Percentiles rank a stretch among this genome's conserved stretches.
phyloP scores from a whole-genome alignment of 2,888 invertebrate species.

The Drosophila nigricruria region DNA sequence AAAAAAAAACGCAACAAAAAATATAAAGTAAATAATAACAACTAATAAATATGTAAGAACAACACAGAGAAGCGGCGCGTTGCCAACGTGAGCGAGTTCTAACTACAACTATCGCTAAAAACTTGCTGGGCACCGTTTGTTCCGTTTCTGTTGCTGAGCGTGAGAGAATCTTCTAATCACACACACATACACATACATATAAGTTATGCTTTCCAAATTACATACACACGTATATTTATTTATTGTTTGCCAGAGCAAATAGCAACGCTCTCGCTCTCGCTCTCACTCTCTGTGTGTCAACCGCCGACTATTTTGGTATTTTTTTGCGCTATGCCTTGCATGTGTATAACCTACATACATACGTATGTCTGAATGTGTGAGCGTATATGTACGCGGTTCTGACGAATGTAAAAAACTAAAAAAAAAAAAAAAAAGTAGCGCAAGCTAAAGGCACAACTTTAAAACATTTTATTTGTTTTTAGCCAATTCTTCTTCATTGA shows the following conservation, averaged over 20 bases:
- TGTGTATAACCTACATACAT: conserved; percentile 56
- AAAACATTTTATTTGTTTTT: conserved; percentile 21
- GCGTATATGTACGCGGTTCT: conserved; percentile 43
- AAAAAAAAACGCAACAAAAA: conserved; percentile 24
- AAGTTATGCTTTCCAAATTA: conserved; percentile 55
- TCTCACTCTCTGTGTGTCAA: conserved; percentile 55
- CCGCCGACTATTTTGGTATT: conserved; percentile 68
- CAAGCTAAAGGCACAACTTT: conserved; percentile 36
- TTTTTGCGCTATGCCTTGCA: conserved; percentile 65
- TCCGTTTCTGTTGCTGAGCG: conserved; percentile 44
- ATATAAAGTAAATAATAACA: conserved; percentile 48
- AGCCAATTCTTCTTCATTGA: conserved; percentile 21
- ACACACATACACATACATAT: conserved; percentile 31
- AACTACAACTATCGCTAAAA: conserved; percentile 62
- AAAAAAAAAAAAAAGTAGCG: conserved; percentile 36
- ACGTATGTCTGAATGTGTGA: conserved; percentile 12
- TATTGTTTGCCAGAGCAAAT: conserved; percentile 65
- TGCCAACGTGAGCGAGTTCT: conserved; percentile 60
- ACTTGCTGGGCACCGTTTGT: conserved; percentile 37
- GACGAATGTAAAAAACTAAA: conserved; percentile 31
- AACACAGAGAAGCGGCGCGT: conserved; percentile 43
- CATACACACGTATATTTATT: conserved; percentile 55
- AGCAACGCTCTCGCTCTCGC: conserved; percentile 22
- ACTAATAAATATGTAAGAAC: conserved; percentile 41
- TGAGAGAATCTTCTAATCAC: conserved; percentile 68